Percentiles rank a stretch among this genome's conserved stretches.
These are phyloP conservation scores for Hemiprocne comata DNA, from an alignment of 2,113 vertebrate genomes.

Conservation along the genomic window DNA sequence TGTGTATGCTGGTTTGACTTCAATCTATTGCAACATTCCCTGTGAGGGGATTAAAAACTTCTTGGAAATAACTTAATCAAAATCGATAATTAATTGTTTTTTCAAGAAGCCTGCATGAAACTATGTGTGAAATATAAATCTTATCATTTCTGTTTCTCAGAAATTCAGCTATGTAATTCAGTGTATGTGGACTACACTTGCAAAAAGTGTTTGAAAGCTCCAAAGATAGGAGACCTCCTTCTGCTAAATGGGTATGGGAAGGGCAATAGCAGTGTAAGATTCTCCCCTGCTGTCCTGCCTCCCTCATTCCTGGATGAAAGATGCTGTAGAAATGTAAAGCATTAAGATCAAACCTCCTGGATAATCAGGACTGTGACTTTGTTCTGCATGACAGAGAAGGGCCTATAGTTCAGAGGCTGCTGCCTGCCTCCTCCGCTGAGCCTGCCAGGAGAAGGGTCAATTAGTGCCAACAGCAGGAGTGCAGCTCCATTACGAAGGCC, in stretches of 20 bases:
- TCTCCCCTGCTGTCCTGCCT: not conserved
- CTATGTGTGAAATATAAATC: not conserved
- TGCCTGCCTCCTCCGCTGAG: not conserved
- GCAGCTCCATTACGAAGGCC: not conserved
- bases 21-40: not conserved
- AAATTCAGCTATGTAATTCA: not conserved
- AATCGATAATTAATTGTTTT: not conserved
- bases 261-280: not conserved
- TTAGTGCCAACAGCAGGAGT: constrained; percentile 16
- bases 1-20: not conserved
- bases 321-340: not conserved
- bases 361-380: constrained; percentile 41
- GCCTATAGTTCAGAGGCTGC: not conserved
- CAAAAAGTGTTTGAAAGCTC: not conserved
- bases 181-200: not conserved
- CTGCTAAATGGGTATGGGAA: not conserved
- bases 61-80: not conserved
- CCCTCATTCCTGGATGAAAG: constrained; percentile 12
- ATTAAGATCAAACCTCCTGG: constrained; percentile 36
- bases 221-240: not conserved
- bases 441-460: constrained; percentile 26
- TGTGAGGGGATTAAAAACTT: not conserved
- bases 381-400: constrained; percentile 14
- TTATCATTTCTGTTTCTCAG: not conserved
- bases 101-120: not conserved